Base-by-base conservation (phyloP, 2,888 invertebrate species). In the Epirrhoe tristata region DNA sequence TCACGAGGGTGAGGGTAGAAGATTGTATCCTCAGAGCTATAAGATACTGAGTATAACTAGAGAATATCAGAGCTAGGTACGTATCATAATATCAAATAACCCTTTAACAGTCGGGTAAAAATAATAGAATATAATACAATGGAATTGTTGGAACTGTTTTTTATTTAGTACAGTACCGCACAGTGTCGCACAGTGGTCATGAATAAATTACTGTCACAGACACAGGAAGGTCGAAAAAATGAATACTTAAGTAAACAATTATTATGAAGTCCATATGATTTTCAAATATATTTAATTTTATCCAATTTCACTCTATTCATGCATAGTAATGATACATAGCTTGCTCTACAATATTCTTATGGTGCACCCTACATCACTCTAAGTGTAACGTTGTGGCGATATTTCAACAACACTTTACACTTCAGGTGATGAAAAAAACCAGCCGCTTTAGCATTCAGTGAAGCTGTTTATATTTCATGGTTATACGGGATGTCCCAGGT, bases 1-100 rank as follows among this genome's bases (percentile, higher is more conserved):
- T 81, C 80, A 80, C 77, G 71, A 69, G 72, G 74, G 74, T 76
- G 77, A 79, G 81, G 81, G 78, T 62, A 70, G 73, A 77, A 83
- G 81, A 83, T 85, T 84, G 83, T 81, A 78, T 72, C 72, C 78
- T 75, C 1, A 56, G 67, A 63, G 67, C 59, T 36, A 43, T 55
- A 36, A 39, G 8, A 57, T 12, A 50, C 39, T 16, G 16, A 43
- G 12, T 43, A 43, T 43, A 10, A 24, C 36, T 1, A 36, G 36
- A 36, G 36, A 36, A 36, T n/a, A n/a, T n/a, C n/a, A n/a, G n/a
- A n/a, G n/a, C n/a, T n/a, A n/a, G n/a, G n/a, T n/a, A n/a, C n/a
- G n/a, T n/a, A n/a, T n/a, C n/a, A n/a, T n/a, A n/a, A n/a, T n/a
- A n/a, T n/a, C n/a, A n/a, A n/a, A n/a, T n/a, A n/a, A n/a, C n/a